Conservation (phyloP, 2,888 invertebrate genomes). For the Isotomurus palustris region DNA sequence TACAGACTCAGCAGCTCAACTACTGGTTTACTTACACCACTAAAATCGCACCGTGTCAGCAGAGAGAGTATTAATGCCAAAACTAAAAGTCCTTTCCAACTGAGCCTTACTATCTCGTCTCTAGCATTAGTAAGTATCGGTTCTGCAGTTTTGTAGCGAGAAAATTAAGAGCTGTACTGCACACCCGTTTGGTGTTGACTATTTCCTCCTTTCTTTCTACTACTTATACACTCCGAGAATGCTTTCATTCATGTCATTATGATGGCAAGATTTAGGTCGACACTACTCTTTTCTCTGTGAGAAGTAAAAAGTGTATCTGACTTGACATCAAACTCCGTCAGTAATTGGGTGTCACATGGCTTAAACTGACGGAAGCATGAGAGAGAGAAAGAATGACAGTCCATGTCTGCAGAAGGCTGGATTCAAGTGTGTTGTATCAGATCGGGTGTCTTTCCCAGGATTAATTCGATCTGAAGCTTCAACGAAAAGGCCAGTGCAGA, state of each 20-base stretch:
- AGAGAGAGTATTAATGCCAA: neutral
- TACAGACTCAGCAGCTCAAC: neutral
- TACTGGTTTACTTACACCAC: neutral
- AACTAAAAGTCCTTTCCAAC: neutral
- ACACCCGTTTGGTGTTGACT: neutral
- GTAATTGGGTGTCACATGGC: conserved; percentile 5
- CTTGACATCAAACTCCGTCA: neutral
- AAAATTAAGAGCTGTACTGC: neutral
- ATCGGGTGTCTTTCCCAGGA: conserved; percentile 1
- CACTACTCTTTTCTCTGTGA: neutral
- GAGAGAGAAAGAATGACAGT: neutral
- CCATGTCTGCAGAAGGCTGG: too few species aligned
- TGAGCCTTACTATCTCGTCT: neutral
- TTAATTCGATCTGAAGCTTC: neutral
- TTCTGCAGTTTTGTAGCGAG: neutral
- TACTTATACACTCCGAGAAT: too few species aligned
- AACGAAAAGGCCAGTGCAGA: neutral
- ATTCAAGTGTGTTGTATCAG: neutral
- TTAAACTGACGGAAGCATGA: neutral
- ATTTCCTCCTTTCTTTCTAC: too few species aligned
- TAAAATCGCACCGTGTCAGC: neutral
- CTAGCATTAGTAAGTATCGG: neutral
- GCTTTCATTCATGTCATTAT: too few species aligned
- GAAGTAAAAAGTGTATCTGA: neutral
- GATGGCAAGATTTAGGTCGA: neutral